Conservation (phyloP, 1,140 invertebrate genomes). For the Pseudobourletiella spinata region DNA sequence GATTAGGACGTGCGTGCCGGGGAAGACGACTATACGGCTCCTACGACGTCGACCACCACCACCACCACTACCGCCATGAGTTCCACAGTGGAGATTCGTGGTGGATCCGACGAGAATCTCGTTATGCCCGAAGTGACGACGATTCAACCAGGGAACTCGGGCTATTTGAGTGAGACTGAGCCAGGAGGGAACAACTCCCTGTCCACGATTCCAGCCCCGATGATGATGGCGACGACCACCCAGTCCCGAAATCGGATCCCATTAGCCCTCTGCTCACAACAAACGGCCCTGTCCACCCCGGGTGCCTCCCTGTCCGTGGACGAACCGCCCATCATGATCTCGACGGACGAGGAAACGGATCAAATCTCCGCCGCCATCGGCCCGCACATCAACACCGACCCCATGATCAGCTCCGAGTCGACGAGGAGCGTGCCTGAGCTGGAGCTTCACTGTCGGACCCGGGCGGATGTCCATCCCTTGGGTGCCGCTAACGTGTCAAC, state of each 20-base stretch:
- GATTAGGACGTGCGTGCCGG: too few species aligned
- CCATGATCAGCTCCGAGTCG: constrained; percentile 40
- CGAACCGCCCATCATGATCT: constrained; percentile 31
- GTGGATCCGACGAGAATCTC: background rate
- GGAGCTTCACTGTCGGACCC: constrained; percentile 64
- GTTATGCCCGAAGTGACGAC: constrained; percentile 9
- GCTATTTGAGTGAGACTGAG: constrained; percentile 9
- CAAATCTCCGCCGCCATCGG: constrained; percentile 3
- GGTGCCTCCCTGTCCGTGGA: constrained; percentile 30
- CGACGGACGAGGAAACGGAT: constrained; percentile 33
- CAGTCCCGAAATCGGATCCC: constrained; percentile 13
- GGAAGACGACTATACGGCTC: too few species aligned
- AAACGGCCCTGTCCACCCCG: constrained; percentile 30
- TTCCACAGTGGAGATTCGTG: background rate
- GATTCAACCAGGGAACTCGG: constrained; percentile 4
- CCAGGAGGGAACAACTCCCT: background rate
- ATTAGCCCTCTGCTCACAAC: constrained; percentile 22
- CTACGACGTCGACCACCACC: too few species aligned
- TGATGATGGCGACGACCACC: background rate
- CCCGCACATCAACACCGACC: constrained; percentile 7
- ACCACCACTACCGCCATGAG: too few species aligned
- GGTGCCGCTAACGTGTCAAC: background rate
- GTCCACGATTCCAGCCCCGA: background rate
- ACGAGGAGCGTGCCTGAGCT: constrained; percentile 78
- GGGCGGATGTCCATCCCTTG: constrained; percentile 29